Evolutionary conservation across 2,113 vertebrate species (phyloP).

Genomic region (Orientallactaga bullata): DNA sequence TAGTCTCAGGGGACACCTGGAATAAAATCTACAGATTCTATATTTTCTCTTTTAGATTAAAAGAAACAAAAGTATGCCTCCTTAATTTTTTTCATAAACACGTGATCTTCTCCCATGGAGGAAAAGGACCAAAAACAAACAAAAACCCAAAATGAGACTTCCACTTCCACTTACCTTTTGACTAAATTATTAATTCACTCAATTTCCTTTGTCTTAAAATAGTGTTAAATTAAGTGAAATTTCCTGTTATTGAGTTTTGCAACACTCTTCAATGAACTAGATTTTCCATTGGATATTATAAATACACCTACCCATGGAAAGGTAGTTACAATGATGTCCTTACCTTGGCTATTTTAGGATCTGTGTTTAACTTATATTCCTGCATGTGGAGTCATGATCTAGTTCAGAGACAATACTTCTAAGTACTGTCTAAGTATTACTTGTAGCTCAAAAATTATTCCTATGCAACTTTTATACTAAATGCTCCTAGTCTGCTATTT

Average conservation of each 20-base stretch:
- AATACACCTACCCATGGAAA: slow-evolving; percentile 35
- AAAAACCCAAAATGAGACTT: neutral
- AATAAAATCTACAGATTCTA: slow-evolving; percentile 56
- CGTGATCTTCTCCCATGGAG: neutral
- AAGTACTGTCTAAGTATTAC: slow-evolving; percentile 26
- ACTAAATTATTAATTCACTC: slow-evolving; percentile 53
- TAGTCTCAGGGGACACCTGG: slow-evolving; percentile 44
- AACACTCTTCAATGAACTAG: slow-evolving; percentile 56
- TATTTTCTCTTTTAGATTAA: slow-evolving; percentile 47
- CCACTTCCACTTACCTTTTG: neutral
- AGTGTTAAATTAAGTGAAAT: slow-evolving; percentile 67
- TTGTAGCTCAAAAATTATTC: slow-evolving; percentile 15
- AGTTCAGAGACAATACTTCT: slow-evolving; percentile 41
- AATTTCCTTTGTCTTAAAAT: slow-evolving; percentile 62
- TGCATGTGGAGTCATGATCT: slow-evolving; percentile 38
- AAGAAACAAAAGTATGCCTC: slow-evolving; percentile 1
- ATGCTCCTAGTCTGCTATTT: neutral
- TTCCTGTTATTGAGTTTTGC: slow-evolving; percentile 40
- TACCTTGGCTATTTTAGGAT: slow-evolving; percentile 62
- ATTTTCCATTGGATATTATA: slow-evolving; percentile 69
- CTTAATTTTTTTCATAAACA: slow-evolving; percentile 34
- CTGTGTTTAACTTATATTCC: slow-evolving; percentile 13
- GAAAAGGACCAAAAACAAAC: neutral
- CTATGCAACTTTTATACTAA: neutral
- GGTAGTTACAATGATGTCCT: slow-evolving; percentile 66